Base-by-base conservation (phyloP, 2,113 vertebrate species). In the Naja naja region DNA sequence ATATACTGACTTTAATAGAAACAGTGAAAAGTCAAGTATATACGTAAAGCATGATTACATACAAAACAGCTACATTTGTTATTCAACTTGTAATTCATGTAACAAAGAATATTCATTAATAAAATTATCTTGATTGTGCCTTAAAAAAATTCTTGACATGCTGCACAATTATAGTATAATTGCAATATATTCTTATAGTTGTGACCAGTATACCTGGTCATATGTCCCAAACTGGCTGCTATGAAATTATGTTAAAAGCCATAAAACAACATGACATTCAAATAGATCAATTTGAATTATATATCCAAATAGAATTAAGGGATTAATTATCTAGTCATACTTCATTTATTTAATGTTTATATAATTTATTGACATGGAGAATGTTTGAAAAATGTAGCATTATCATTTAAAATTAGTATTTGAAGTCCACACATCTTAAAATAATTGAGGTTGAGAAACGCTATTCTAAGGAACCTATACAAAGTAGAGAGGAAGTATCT, bases 51-150 rank as follows among this genome's bases (percentile, higher is more conserved):
- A 39, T 49, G 45, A 14, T 85, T 89, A 52, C 49, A 54, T 54
- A 25, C 43, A 90, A 23, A 92, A 53, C 34, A 69, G 47, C 54
- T 53, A 74, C 25, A 25, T 54, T 60, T 53, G 45, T 89, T 6
- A 54, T n/a, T 90, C 12, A 87, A 34, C 34, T 81, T 74, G 91
- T 54, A 74, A 25, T 16, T 85, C 18, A 85, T 89, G n/a, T 49
- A 49, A 86, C n/a, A 55, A 85, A 90, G 89, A 74, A 34, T 39
- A 92, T 18, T 89, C 34, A 74, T 92, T 92, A 88, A 90, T 90
- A n/a, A 14, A 16, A 93, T 93, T 85, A 52, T 58, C 54, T 90
- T 86, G 74, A 90, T 12, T 60, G 89, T 90, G 74, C 88, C 92
- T 93, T 93, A 86, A 93, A 92, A 85, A 58, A 53, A 47, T 20